Conservation (phyloP, 2,888 invertebrate species). For the Stomorhina lunata region DNA sequence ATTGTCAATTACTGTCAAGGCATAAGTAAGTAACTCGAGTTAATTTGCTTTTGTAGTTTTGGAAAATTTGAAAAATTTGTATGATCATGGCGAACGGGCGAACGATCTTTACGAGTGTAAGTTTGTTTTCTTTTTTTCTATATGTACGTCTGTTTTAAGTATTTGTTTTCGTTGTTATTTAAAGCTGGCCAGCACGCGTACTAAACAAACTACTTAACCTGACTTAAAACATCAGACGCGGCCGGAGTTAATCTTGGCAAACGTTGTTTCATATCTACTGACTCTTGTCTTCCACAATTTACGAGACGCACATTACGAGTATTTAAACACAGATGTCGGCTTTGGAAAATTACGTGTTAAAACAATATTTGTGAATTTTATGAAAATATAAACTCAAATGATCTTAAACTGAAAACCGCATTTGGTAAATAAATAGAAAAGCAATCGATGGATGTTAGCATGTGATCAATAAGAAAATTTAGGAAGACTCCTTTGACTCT, state of each 20-base stretch:
- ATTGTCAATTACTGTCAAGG: constrained; percentile 66
- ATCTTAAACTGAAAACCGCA: constrained; percentile 48
- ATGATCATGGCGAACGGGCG: constrained; percentile 64
- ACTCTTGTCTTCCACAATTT: background rate
- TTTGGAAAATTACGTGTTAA: constrained; percentile 61
- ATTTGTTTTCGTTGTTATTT: constrained; percentile 48
- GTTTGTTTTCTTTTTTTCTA: background rate
- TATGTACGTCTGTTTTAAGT: background rate
- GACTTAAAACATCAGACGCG: constrained; percentile 57
- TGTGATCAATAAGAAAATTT: background rate
- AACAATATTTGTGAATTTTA: constrained; percentile 54
- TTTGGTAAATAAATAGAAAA: constrained; percentile 1
- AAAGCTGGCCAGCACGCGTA: constrained; percentile 64
- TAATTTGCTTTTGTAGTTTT: constrained; percentile 64
- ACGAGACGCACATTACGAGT: constrained; percentile 30
- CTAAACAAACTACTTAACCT: constrained; percentile 65
- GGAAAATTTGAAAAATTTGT: constrained; percentile 57
- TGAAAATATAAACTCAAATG: constrained; percentile 14
- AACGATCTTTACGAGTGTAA: too few relatives aligned
- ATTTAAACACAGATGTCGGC: constrained; percentile 55
- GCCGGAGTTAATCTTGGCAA: constrained; percentile 54
- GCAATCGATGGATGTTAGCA: background rate
- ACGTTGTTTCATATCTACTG: background rate
- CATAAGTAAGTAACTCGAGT: constrained; percentile 52
- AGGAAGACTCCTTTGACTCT: background rate